Evolutionary conservation across 2,113 vertebrate genomes (phyloP).

Genomic region (Tachysurus vachellii): DNA sequence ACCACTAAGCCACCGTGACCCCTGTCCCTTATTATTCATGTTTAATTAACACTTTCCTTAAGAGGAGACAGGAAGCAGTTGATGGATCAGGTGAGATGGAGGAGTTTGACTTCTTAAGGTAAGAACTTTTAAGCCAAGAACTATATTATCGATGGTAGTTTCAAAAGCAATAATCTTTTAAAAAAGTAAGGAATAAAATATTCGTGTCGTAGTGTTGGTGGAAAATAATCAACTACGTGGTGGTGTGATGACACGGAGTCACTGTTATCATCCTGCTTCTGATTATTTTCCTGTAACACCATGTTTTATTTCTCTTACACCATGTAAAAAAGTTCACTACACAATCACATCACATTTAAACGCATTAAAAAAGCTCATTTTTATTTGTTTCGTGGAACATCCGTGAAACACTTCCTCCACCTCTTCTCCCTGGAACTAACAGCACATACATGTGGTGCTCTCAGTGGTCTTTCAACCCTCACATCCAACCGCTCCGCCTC

Average conservation of each 20-base stretch:
- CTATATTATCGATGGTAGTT: neutral
- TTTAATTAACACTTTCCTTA: neutral
- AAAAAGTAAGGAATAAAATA: neutral
- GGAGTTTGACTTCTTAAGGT: neutral
- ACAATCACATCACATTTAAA: too few relatives aligned
- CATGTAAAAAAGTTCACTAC: neutral
- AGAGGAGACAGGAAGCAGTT: neutral
- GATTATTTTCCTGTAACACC: neutral
- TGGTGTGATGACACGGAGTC: neutral
- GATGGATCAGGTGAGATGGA: neutral
- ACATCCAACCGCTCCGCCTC: slow-evolving; percentile 66
- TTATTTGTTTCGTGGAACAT: neutral
- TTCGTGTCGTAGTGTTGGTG: neutral
- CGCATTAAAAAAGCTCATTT: neutral
- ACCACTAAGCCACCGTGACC: too few relatives aligned
- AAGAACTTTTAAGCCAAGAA: neutral
- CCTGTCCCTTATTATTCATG: neutral
- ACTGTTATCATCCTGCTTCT: neutral
- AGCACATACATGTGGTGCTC: slow-evolving; percentile 72
- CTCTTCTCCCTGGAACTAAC: neutral
- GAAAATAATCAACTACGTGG: neutral
- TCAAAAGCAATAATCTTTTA: neutral
- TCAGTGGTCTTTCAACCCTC: slow-evolving; percentile 61
- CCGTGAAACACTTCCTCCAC: neutral
- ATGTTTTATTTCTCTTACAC: neutral